Percentiles rank a stretch among this genome's conserved stretches.
Conservation (phyloP, 2,888 invertebrate species). For the Euplexia lucipara region DNA sequence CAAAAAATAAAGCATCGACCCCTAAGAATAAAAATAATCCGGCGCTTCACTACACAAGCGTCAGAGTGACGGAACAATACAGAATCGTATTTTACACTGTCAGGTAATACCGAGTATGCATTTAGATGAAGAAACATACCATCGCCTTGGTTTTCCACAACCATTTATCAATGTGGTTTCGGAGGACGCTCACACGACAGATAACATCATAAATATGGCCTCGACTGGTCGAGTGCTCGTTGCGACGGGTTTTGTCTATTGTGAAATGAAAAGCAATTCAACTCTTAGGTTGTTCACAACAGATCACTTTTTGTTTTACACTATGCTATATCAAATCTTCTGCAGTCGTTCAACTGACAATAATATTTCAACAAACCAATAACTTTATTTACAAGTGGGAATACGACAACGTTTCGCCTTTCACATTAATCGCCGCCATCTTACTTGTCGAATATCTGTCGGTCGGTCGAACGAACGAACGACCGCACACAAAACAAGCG, state of each 20-base stretch:
- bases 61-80: constrained; percentile 85
- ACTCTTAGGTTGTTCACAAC: constrained; percentile 75
- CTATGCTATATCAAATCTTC: constrained; percentile 72
- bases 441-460: constrained; percentile 90
- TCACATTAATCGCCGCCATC: constrained; percentile 93
- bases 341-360: constrained; percentile 70
- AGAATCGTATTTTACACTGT: constrained; percentile 71
- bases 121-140: constrained; percentile 81
- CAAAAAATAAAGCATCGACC: constrained; percentile 49
- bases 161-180: constrained; percentile 87
- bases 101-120: constrained; percentile 63
- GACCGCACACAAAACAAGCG: constrained; percentile 89
- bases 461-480: constrained; percentile 85
- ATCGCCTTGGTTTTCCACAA: constrained; percentile 84
- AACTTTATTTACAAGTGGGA: constrained; percentile 89
- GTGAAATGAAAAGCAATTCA: constrained; percentile 86
- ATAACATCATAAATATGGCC: constrained; percentile 93
- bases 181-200: constrained; percentile 90
- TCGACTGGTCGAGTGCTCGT: constrained; percentile 88
- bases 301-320: constrained; percentile 80
- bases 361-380: constrained; percentile 78
- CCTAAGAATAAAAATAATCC: constrained; percentile 78
- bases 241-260: constrained; percentile 90
- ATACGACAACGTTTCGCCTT: constrained; percentile 91
- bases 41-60: constrained; percentile 87